A percentile compares a stretch with the other conserved stretches of the same genome.
These are phyloP conservation scores for Anguilla rostrata DNA, from an alignment of 2,113 vertebrate species.

Conservation along the genomic window DNA sequence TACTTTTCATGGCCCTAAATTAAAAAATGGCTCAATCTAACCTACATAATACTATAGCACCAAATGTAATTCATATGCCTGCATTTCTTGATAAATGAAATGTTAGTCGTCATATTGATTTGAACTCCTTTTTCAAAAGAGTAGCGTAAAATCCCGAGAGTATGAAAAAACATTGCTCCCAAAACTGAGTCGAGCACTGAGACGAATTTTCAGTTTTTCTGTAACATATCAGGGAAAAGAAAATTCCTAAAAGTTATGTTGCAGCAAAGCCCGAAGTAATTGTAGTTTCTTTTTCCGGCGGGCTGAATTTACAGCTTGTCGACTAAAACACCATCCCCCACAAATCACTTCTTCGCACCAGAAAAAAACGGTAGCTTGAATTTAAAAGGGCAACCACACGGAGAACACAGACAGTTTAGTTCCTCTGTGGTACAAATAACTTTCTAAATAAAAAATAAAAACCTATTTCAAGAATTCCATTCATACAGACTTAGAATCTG, in stretches of 20 bases:
- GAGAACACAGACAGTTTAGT: too few relatives aligned
- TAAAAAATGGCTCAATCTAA: neutral
- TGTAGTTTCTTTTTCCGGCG: neutral
- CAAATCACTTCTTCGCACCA: neutral
- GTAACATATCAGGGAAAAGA: neutral
- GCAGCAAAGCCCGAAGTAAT: neutral
- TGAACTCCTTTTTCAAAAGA: too few relatives aligned
- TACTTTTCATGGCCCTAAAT: too few relatives aligned
- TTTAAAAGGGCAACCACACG: conserved; percentile 27
- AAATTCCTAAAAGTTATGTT: neutral
- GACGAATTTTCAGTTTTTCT: neutral
- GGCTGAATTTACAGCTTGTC: neutral
- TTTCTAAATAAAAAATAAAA: too few relatives aligned
- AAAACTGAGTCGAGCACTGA: too few relatives aligned
- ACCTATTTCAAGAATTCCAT: too few relatives aligned
- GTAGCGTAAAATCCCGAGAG: too few relatives aligned
- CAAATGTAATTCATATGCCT: neutral
- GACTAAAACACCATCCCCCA: conserved; percentile 15
- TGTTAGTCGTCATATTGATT: neutral
- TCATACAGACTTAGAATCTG: too few relatives aligned
- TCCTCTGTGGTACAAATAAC: too few relatives aligned
- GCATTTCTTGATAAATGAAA: neutral
- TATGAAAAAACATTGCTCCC: too few relatives aligned
- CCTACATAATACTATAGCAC: neutral
- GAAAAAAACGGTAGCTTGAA: neutral